Percentiles rank a stretch among this genome's conserved stretches.
Evolutionary conservation across 2,113 vertebrate species (phyloP).

Genomic region (Zosterops borbonicus): DNA sequence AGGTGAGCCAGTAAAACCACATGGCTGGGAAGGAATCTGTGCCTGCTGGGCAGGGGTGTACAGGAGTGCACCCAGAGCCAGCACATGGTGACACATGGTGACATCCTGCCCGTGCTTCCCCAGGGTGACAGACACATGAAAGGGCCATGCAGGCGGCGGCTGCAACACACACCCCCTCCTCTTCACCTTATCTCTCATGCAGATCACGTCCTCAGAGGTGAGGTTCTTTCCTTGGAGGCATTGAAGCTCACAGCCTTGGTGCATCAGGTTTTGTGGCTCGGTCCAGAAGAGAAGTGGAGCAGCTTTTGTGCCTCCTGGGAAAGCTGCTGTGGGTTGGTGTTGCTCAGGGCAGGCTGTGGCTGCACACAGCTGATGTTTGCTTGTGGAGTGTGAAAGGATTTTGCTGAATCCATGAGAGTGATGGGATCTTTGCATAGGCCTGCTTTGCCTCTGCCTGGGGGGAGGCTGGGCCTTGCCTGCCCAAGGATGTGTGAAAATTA

Average conservation of each 20-base stretch:
- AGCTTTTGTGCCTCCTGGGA: not conserved
- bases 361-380: not conserved
- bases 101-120: not conserved
- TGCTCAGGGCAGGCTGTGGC: not conserved
- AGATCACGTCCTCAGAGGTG: not conserved
- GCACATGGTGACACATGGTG: accelerated
- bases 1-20: not conserved
- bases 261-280: not conserved
- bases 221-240: not conserved
- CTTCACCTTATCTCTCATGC: not conserved
- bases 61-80: accelerated
- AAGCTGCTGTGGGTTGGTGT: not conserved
- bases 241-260: not conserved
- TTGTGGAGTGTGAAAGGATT: not conserved
- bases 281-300: not conserved
- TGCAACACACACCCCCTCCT: not conserved
- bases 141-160: accelerated
- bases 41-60: not conserved
- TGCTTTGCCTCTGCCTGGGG: not conserved
- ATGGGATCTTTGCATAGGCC: not conserved
- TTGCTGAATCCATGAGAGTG: not conserved
- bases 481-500: not conserved
- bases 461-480: not conserved
- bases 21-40: not conserved
- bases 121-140: not conserved